Percentiles rank a stretch among this genome's conserved stretches.
These are phyloP conservation scores for Drosophila prosaltans DNA, from an alignment of 1,140 invertebrate genomes.

Conservation along the genomic window DNA sequence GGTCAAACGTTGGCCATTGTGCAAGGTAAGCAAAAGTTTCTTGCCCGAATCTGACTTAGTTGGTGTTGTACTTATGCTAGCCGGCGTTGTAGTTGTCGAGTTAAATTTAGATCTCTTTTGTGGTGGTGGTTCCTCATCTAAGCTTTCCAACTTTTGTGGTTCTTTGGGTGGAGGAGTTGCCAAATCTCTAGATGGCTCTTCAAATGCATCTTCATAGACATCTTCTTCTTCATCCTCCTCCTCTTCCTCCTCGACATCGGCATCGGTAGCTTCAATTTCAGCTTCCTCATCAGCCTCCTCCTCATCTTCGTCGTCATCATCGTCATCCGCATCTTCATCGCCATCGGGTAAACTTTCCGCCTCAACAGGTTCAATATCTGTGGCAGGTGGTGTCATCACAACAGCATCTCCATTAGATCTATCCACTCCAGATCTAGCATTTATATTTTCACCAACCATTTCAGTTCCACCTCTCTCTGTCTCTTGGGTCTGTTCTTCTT, in stretches of 20 bases:
- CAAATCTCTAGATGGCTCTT: conserved; percentile 60
- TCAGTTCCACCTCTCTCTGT: neutral
- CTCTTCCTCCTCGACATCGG: conserved; percentile 64
- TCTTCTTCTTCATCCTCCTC: conserved; percentile 55
- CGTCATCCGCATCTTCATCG: conserved; percentile 40
- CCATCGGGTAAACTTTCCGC: conserved; percentile 58
- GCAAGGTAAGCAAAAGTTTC: conserved; percentile 47
- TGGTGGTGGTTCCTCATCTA: conserved; percentile 17
- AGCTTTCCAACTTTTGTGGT: neutral
- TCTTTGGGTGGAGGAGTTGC: conserved; percentile 12
- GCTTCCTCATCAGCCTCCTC: conserved; percentile 61
- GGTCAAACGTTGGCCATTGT: conserved; percentile 58
- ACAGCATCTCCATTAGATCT: conserved; percentile 41
- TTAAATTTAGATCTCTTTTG: conserved; percentile 38
- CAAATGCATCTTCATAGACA: conserved; percentile 41
- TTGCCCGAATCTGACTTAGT: conserved; percentile 27
- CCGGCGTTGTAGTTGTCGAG: conserved; percentile 22
- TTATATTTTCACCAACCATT: neutral
- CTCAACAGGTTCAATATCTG: conserved; percentile 54
- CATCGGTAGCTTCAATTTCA: conserved; percentile 72
- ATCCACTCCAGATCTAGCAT: conserved; percentile 1
- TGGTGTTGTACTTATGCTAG: conserved; percentile 17
- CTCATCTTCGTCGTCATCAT: conserved; percentile 62
- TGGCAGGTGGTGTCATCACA: conserved; percentile 70
- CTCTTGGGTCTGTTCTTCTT: conserved; percentile 11